Conservation (phyloP, 2,113 vertebrate genomes). For the Odontophorus gujanensis region DNA sequence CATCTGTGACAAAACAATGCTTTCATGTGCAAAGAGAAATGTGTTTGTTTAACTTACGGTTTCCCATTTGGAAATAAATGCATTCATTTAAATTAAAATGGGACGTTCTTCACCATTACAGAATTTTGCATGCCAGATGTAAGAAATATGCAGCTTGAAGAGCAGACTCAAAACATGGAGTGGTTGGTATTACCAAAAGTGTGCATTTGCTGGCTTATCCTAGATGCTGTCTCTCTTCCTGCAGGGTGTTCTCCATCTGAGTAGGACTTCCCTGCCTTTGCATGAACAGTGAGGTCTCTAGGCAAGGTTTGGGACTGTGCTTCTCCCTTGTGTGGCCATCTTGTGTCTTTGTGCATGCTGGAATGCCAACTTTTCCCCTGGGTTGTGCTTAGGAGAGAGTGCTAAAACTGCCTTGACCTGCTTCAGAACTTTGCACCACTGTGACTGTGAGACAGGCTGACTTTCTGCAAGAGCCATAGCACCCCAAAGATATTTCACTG, state of each 20-base stretch:
- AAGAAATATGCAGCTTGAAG: slow-evolving; percentile 41
- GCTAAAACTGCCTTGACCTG: fast-evolving
- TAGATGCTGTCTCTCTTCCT: not conserved
- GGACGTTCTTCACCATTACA: slow-evolving; percentile 35
- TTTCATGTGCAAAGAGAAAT: slow-evolving; percentile 65
- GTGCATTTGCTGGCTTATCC: not conserved
- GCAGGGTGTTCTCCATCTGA: not conserved
- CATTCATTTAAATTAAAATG: slow-evolving; percentile 74
- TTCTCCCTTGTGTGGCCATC: not conserved
- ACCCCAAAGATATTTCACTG: not conserved
- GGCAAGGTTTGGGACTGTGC: not conserved
- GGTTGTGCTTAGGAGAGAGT: not conserved
- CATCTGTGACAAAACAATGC: slow-evolving; percentile 75
- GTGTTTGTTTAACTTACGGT: slow-evolving; percentile 68
- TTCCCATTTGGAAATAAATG: slow-evolving; percentile 67
- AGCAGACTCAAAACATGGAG: slow-evolving; percentile 16
- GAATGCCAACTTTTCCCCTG: not conserved
- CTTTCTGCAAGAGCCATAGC: not conserved
- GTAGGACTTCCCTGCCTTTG: not conserved
- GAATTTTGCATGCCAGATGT: slow-evolving; percentile 63
- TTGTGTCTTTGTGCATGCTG: not conserved
- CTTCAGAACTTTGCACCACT: not conserved
- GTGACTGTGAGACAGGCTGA: fast-evolving
- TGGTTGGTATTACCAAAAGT: not conserved
- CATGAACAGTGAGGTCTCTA: not conserved